Conservation (phyloP, 2,113 vertebrate genomes). For the Poeciliopsis prolifica region DNA sequence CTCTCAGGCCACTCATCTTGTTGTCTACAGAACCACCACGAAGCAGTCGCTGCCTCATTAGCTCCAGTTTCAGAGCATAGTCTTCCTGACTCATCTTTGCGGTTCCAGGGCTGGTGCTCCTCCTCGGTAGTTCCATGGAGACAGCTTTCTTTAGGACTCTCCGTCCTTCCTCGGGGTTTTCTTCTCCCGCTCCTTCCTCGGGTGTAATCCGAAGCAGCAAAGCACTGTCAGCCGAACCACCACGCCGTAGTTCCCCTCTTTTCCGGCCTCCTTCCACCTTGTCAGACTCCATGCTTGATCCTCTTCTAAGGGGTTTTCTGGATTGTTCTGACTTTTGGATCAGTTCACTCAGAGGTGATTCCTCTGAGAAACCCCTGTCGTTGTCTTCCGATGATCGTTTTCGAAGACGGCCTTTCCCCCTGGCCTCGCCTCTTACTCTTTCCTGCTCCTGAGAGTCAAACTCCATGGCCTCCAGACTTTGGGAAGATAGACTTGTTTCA, state of each 20-base stretch:
- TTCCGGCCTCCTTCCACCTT: constrained; percentile 71
- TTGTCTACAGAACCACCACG: constrained; percentile 86
- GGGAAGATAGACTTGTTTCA: constrained; percentile 37
- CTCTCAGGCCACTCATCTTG: constrained; percentile 94
- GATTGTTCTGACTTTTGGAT: constrained; percentile 70
- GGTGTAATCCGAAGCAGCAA: constrained; percentile 80
- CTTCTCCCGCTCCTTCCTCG: constrained; percentile 67
- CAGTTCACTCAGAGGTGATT: constrained; percentile 61
- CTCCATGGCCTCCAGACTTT: constrained; percentile 75
- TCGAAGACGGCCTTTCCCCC: constrained; percentile 55
- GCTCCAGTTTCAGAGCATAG: constrained; percentile 89
- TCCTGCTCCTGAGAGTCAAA: constrained; percentile 50
- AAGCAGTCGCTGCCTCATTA: constrained; percentile 92
- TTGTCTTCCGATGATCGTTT: constrained; percentile 75
- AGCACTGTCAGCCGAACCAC: constrained; percentile 91
- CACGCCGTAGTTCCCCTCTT: constrained; percentile 88
- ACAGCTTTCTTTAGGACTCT: constrained; percentile 86
- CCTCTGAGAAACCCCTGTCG: constrained; percentile 81
- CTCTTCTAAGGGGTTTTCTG: constrained; percentile 84
- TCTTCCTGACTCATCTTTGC: constrained; percentile 88
- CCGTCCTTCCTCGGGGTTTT: constrained; percentile 66
- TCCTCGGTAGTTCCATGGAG: constrained; percentile 87
- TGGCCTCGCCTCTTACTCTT: constrained; percentile 63
- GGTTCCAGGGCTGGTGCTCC: constrained; percentile 85
- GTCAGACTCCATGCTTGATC: constrained; percentile 83